phyloP scores from a whole-genome alignment of 1,140 invertebrate species.

The Pachypeltis micranthus region DNA sequence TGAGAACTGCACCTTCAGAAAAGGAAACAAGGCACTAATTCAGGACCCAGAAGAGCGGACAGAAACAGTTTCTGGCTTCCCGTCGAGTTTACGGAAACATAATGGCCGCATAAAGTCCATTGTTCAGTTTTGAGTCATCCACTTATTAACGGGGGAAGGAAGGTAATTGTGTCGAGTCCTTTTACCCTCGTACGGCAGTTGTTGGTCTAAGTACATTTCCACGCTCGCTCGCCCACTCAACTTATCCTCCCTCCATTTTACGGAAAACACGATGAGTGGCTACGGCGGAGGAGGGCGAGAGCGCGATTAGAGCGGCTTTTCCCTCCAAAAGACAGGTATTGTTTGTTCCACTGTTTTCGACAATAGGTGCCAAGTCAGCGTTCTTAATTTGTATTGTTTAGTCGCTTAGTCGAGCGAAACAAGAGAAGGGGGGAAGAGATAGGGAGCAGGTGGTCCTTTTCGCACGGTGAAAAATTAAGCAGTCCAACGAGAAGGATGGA shows the following conservation, averaged over 20 bases:
- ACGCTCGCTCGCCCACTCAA: too few species aligned
- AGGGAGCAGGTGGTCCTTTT: background rate
- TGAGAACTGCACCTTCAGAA: too few species aligned
- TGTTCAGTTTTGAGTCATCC: conserved; percentile 1
- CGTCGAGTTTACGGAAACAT: too few species aligned
- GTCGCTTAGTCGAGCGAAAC: background rate
- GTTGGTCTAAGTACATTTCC: background rate
- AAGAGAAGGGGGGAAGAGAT: background rate
- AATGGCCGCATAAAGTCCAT: background rate
- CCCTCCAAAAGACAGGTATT: conserved; percentile 2
- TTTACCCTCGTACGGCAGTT: background rate
- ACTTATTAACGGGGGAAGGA: background rate
- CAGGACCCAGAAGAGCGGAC: too few species aligned
- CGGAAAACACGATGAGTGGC: too few species aligned
- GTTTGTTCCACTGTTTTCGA: background rate
- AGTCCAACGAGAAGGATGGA: background rate
- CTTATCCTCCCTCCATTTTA: too few species aligned
- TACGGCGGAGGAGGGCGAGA: too few species aligned
- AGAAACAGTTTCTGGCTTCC: too few species aligned
- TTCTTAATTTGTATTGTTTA: conserved; percentile 6
- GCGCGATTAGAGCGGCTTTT: background rate
- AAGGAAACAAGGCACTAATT: too few species aligned
- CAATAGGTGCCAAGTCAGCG: conserved; percentile 3
- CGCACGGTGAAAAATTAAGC: conserved; percentile 1
- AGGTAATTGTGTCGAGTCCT: background rate